Conservation (phyloP, 2,113 vertebrate genomes). For the Cavia aperea region DNA sequence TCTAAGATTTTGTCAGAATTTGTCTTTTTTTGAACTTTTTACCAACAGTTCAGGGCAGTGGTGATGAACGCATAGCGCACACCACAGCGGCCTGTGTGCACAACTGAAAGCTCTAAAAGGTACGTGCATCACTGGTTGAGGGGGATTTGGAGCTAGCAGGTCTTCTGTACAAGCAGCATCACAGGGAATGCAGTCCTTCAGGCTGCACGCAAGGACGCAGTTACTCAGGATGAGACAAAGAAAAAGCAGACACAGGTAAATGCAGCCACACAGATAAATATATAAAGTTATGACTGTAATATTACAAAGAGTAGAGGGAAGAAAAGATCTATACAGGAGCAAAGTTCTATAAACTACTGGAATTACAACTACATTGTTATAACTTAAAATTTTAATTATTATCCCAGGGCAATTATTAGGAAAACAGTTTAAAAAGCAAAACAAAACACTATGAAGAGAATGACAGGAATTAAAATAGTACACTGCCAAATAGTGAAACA, state of each 20-base stretch:
- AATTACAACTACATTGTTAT: conserved; percentile 1
- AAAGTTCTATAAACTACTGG: neutral
- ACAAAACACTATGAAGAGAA: neutral
- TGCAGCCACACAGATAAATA: neutral
- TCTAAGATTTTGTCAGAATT: neutral
- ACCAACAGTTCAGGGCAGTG: neutral
- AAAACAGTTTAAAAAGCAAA: conserved; percentile 9
- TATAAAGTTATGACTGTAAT: neutral
- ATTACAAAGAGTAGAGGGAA: neutral
- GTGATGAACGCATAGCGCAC: neutral
- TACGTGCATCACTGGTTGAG: no score
- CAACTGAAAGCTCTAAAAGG: neutral
- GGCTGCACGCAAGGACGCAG: neutral
- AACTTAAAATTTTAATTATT: conserved; percentile 14
- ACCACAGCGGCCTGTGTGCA: neutral
- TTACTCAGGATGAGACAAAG: neutral
- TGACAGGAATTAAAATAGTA: neutral
- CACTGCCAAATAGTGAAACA: neutral
- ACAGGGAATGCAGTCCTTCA: neutral
- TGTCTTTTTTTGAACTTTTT: neutral
- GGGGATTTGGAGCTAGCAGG: neutral
- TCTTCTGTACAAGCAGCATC: neutral
- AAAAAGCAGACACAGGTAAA: neutral
- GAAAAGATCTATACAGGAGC: neutral
- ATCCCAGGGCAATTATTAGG: neutral